phyloP scores from a whole-genome alignment of 2,113 vertebrate genomes.

The Rynchops niger region DNA sequence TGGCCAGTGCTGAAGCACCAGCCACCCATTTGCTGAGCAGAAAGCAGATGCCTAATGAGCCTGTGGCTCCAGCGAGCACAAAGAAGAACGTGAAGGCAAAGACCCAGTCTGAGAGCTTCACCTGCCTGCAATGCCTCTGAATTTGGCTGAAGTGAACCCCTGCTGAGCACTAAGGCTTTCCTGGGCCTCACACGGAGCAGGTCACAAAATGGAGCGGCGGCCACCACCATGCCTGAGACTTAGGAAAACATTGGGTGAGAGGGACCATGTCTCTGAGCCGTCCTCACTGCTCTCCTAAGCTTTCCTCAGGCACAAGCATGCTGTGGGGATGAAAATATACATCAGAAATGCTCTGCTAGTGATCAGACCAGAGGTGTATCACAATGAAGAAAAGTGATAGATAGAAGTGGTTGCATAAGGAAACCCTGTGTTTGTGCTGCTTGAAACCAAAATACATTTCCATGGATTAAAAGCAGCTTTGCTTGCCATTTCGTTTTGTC shows the following conservation, averaged over 20 bases:
- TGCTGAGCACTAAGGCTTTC: background rate
- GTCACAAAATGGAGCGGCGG: background rate
- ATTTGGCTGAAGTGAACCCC: background rate
- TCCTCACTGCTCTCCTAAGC: background rate
- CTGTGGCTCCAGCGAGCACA: fast-evolving
- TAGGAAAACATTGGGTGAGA: background rate
- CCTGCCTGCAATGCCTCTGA: background rate
- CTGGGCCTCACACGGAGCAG: no score
- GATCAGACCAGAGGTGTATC: background rate
- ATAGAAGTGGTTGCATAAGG: background rate
- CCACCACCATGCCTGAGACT: background rate
- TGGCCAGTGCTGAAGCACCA: background rate
- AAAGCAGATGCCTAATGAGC: background rate
- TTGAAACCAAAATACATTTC: background rate
- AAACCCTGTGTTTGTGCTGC: background rate
- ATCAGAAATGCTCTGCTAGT: background rate
- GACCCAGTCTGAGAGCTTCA: background rate
- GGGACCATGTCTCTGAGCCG: background rate
- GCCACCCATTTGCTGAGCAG: background rate
- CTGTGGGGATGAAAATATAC: background rate
- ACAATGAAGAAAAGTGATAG: background rate
- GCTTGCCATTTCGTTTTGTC: background rate
- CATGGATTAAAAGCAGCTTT: background rate
- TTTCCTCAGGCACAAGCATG: background rate
- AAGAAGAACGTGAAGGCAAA: background rate